Conservation (phyloP, 2,888 invertebrate species). For the Dioctria rufipes region DNA sequence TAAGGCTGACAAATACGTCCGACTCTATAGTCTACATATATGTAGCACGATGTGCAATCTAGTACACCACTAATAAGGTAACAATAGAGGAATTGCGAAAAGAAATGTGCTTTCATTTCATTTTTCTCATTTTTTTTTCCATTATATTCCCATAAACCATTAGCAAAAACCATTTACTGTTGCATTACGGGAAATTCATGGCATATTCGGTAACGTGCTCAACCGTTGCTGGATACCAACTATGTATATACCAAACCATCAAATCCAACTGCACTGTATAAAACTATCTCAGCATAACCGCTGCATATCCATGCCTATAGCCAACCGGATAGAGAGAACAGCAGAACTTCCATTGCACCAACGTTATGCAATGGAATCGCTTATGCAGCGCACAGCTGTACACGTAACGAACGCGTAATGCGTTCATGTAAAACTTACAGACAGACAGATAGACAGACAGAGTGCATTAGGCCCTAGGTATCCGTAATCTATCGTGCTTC, state of each 20-base stretch:
- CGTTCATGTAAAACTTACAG: constrained; percentile 44
- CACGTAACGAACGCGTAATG: constrained; percentile 53
- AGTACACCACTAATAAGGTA: background rate
- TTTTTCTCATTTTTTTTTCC: constrained; percentile 30
- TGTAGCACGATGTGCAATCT: background rate
- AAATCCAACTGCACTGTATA: background rate
- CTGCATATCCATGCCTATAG: background rate
- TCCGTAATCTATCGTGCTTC: background rate
- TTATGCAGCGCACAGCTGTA: constrained; percentile 44
- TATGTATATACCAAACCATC: no score
- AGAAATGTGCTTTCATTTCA: constrained; percentile 37
- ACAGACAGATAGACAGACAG: background rate
- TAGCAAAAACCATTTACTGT: constrained; percentile 46
- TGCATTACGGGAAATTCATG: constrained; percentile 51
- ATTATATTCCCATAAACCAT: constrained; percentile 37
- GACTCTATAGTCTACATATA: background rate
- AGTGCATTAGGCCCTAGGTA: background rate
- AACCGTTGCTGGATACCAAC: constrained; percentile 36
- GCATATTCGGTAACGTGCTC: constrained; percentile 48
- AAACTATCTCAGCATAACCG: constrained; percentile 10
- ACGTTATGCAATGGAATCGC: constrained; percentile 41
- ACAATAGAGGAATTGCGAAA: constrained; percentile 40
- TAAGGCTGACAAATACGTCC: no score
- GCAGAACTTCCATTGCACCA: constrained; percentile 15
- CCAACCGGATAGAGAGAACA: constrained; percentile 7